Conservation (phyloP, 1,140 invertebrate genomes). For the Archivesica marissinica region DNA sequence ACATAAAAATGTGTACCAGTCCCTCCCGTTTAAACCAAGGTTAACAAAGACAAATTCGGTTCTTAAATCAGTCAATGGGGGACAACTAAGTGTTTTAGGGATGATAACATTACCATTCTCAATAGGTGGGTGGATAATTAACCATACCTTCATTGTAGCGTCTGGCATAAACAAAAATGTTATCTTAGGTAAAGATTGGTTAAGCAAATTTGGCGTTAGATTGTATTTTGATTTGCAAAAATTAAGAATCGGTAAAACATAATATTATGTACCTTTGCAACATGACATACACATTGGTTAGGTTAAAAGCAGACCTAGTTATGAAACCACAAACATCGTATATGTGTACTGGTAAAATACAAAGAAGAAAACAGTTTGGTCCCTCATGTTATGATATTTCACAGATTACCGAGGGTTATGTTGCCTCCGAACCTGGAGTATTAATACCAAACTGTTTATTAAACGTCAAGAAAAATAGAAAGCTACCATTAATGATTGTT, state of each 20-base stretch:
- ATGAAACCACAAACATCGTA: neutral
- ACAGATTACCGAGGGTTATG: neutral
- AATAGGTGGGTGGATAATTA: neutral
- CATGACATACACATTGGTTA: conserved; percentile 23
- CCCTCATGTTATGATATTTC: neutral
- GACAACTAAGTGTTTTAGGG: neutral
- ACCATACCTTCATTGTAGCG: neutral
- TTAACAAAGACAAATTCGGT: neutral
- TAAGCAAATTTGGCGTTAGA: neutral
- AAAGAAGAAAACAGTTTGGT: neutral
- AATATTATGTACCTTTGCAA: conserved; percentile 32
- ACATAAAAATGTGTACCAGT: too few relatives aligned
- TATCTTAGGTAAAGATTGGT: neutral
- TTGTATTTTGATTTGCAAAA: neutral
- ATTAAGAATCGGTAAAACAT: neutral
- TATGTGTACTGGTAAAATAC: neutral
- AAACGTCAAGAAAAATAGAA: neutral
- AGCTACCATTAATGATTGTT: neutral
- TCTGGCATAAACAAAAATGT: neutral
- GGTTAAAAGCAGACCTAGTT: neutral
- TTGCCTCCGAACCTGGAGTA: neutral
- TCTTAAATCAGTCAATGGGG: neutral
- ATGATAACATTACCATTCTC: neutral
- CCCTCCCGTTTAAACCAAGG: neutral
- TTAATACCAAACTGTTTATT: neutral